Percentiles rank a stretch among this genome's conserved stretches.
Conservation (phyloP, 2,888 invertebrate species). For the Euspilapteryx auroguttella region DNA sequence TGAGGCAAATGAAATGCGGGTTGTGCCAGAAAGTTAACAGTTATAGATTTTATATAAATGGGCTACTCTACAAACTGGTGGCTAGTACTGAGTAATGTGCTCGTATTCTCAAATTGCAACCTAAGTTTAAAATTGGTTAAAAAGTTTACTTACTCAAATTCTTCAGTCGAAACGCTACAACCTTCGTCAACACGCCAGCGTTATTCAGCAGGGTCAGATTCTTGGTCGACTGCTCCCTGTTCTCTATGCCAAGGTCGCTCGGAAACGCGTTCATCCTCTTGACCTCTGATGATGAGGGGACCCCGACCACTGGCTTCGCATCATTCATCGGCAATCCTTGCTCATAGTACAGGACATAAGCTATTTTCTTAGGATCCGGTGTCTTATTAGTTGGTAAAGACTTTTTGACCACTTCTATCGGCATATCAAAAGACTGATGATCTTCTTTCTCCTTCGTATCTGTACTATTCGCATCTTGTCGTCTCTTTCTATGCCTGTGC, state of each 20-base stretch:
- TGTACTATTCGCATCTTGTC: slow-evolving; percentile 29
- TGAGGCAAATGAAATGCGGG: too few species aligned
- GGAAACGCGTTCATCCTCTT: slow-evolving; percentile 33
- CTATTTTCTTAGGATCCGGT: slow-evolving; percentile 30
- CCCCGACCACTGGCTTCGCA: slow-evolving; percentile 17
- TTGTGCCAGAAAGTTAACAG: too few species aligned
- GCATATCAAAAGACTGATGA: slow-evolving; percentile 21
- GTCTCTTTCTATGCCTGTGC: slow-evolving; percentile 38
- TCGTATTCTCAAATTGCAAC: too few species aligned
- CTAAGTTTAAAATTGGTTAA: too few species aligned
- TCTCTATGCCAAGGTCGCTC: slow-evolving; percentile 33
- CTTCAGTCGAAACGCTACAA: slow-evolving; percentile 41
- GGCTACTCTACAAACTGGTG: too few species aligned
- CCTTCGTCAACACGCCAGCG: slow-evolving; percentile 34
- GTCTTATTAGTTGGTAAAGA: slow-evolving; percentile 18
- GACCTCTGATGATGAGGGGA: slow-evolving; percentile 26
- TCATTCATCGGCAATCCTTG: slow-evolving; percentile 34
- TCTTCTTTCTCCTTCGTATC: slow-evolving; percentile 20
- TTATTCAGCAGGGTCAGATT: slow-evolving; percentile 39
- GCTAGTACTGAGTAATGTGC: too few species aligned
- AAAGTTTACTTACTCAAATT: slow-evolving; percentile 48
- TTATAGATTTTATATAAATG: too few species aligned
- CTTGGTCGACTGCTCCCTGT: slow-evolving; percentile 27
- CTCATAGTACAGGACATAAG: slow-evolving; percentile 47
- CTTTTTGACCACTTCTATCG: slow-evolving; percentile 35